Conservation (phyloP, 2,113 vertebrate genomes). For the Casuarius casuarius region DNA sequence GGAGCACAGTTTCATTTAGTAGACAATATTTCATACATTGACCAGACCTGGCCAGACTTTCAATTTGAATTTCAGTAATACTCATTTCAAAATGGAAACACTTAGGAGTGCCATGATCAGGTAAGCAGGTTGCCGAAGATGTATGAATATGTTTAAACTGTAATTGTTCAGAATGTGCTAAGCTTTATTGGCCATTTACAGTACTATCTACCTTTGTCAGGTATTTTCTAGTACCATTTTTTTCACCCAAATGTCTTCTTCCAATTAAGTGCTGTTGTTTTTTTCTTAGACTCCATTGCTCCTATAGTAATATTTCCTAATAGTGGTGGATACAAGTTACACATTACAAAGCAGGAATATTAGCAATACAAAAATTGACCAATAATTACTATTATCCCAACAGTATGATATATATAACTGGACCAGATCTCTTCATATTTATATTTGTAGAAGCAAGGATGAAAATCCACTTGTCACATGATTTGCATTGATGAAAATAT, state of each 20-base stretch:
- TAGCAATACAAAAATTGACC: background rate
- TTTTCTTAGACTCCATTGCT: background rate
- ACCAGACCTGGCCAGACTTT: background rate
- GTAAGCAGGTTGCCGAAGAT: background rate
- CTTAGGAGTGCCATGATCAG: background rate
- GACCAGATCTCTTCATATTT: background rate
- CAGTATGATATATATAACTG: background rate
- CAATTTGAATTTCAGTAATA: background rate
- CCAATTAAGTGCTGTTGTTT: background rate
- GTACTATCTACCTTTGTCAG: background rate
- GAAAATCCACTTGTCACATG: background rate
- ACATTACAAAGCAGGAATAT: background rate
- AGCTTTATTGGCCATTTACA: slow-evolving; percentile 17
- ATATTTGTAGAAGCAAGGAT: background rate
- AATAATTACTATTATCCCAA: background rate
- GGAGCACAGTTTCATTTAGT: background rate
- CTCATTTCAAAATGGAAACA: background rate
- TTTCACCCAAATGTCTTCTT: background rate
- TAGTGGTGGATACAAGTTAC: background rate
- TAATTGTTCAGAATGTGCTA: background rate
- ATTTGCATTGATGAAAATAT: background rate
- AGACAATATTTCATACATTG: background rate
- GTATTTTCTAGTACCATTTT: slow-evolving; percentile 22
- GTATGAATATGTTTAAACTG: background rate
- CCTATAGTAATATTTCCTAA: background rate